Conservation (phyloP, 1,140 invertebrate genomes). For the Danaus plexippus region DNA sequence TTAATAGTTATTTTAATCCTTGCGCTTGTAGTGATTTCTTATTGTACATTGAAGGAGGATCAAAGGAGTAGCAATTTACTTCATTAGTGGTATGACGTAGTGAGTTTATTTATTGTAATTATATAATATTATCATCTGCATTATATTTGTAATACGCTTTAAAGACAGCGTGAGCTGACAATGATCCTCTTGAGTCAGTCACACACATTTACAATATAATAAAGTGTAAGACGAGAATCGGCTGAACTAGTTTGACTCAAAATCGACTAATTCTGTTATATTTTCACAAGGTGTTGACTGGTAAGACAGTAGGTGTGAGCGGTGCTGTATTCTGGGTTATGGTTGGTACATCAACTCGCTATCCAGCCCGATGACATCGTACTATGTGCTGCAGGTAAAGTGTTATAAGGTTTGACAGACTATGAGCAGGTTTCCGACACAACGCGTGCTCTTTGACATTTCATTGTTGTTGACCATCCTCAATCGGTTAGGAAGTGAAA, state of each 20-base stretch:
- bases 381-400: conserved; percentile 59
- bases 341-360: conserved; percentile 58
- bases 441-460: conserved; percentile 49
- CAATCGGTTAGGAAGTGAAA: conserved; percentile 67
- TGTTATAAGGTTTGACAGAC: conserved; percentile 64
- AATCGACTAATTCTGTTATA: conserved; percentile 71
- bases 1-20: conserved; percentile 36
- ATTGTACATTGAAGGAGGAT: conserved; percentile 52
- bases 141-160: conserved; percentile 44
- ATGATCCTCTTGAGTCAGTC: conserved; percentile 56
- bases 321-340: conserved; percentile 59
- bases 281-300: conserved; percentile 72
- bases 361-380: conserved; percentile 50
- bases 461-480: conserved; percentile 62
- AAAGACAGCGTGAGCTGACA: conserved; percentile 48
- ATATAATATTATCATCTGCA: conserved; percentile 52
- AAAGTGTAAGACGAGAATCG: conserved; percentile 48
- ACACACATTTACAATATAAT: conserved; percentile 48
- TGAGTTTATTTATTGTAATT: conserved; percentile 49
- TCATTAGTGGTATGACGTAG: conserved; percentile 59
- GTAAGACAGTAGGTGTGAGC: conserved; percentile 70
- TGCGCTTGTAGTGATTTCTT: conserved; percentile 58
- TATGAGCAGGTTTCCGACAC: conserved; percentile 56
- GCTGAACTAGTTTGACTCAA: conserved; percentile 64
- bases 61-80: conserved; percentile 46